Evolutionary conservation across 2,113 vertebrate species (phyloP), one percentile per base, ranked within the genome.

Genomic region (Aythya baeri): DNA sequence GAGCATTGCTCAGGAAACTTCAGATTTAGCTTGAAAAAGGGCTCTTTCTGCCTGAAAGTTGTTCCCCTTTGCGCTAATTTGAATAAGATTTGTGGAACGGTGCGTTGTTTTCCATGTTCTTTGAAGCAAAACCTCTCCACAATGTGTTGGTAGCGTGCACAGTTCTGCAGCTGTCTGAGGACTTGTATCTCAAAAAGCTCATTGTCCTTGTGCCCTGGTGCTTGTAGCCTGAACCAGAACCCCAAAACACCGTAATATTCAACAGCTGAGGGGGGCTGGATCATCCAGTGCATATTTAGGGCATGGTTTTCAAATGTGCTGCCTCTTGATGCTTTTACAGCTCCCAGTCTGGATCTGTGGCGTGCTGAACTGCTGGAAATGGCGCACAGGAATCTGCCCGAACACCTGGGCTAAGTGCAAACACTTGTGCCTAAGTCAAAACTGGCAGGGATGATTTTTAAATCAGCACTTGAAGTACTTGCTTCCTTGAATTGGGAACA

Each of bases 351-450:
- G 68, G 7, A 20, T 23, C 17, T 10, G 44, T 17, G 41, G 4
- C 20, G 1, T 2, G 7, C 18, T 17, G 67, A 57, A 8, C 7
- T 2, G 4, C 26, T 21, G 7, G 12, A 4, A 17, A 1, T 4
- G 9, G 9, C 0, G 1, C 0, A 8, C 2, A 9, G 46, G 31
- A 9, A 3, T 23, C 2, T 0, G 20, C 29, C 17, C 21, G 23
- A 4, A 3, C 8, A 1, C 36, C 44, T 17, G 50, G n/a, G 13
- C 6, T 0, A 2, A 46, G 49, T 0, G 18, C 72, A 20, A 11
- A 22, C 15, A 0, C 34, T 65, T 9, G 23, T 10, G 70, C 4
- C 0, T 0, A 20, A 23, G 26, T 16, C 32, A 2, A 31, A 81
- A 15, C 13, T 2, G 17, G 4, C 59, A 77, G 63, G 76, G 11